A percentile compares a stretch with the other conserved stretches of the same genome.
Evolutionary conservation across 2,888 invertebrate species (phyloP).

Genomic region (Ophion costatus): DNA sequence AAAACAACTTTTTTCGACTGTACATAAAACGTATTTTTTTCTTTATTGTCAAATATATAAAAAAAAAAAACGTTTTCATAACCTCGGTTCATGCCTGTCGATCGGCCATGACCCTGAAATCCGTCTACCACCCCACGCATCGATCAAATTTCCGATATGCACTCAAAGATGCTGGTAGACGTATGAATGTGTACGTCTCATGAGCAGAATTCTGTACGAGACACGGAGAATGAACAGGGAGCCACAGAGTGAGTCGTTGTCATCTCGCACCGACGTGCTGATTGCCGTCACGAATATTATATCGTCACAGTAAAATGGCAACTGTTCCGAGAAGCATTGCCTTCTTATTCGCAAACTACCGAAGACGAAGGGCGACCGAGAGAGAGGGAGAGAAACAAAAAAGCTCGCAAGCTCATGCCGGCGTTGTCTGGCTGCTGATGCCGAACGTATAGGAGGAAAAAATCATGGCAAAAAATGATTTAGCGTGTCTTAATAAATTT

Average conservation of each 20-base stretch:
- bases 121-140: no score
- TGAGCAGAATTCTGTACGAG: conserved; percentile 21
- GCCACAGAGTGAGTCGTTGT: conserved; percentile 72
- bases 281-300: conserved; percentile 77
- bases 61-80: no score
- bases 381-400: conserved; percentile 73
- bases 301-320: conserved; percentile 75
- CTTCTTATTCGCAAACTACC: conserved; percentile 28
- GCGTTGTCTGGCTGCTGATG: no score
- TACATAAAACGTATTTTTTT: no score
- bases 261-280: conserved; percentile 76
- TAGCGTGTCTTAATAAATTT: conserved; percentile 76
- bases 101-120: no score
- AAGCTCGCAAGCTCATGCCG: not conserved
- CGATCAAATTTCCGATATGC: no score
- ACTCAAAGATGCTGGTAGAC: not conserved
- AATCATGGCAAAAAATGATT: conserved; percentile 74
- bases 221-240: conserved; percentile 45
- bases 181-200: not conserved
- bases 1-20: no score
- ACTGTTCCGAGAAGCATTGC: conserved; percentile 72
- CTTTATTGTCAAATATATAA: no score
- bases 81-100: no score
- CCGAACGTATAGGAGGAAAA: not conserved
- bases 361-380: conserved; percentile 33